Percentiles rank a stretch among this genome's conserved stretches.
phyloP scores from a whole-genome alignment of 2,888 invertebrate species.

The Protula sp. region DNA sequence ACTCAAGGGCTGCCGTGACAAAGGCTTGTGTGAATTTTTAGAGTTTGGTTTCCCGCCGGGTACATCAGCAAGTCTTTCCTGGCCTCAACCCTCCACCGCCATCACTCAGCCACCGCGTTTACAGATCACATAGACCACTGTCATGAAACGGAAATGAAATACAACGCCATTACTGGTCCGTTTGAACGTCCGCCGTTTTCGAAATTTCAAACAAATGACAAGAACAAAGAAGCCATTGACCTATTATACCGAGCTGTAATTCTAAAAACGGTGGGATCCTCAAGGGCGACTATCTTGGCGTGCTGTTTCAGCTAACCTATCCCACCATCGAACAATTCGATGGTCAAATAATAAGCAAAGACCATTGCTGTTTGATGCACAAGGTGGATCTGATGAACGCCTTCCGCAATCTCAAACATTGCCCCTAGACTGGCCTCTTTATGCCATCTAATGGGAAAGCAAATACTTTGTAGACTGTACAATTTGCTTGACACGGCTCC shows the following conservation, averaged over 20 bases:
- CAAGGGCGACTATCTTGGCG: too few relatives aligned
- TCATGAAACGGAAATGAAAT: neutral
- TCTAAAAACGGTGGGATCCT: too few relatives aligned
- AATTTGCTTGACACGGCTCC: neutral
- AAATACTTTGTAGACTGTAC: neutral
- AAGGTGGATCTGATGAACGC: too few relatives aligned
- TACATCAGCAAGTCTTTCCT: neutral
- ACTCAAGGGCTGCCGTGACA: neutral
- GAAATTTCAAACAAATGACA: neutral
- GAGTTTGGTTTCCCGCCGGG: neutral
- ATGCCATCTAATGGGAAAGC: too few relatives aligned
- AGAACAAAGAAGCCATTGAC: neutral
- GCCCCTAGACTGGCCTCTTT: too few relatives aligned
- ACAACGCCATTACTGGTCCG: neutral
- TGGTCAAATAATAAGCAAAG: too few relatives aligned
- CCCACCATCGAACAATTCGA: too few relatives aligned
- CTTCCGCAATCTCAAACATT: too few relatives aligned
- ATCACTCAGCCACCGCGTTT: neutral
- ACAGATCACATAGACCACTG: neutral
- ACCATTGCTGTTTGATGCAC: too few relatives aligned
- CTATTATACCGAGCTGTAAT: neutral
- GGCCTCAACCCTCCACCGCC: neutral
- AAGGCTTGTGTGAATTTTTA: neutral
- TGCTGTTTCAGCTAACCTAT: too few relatives aligned
- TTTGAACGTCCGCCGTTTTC: neutral